Conservation (phyloP, 2,113 vertebrate genomes). For the Phocoena phocoena region DNA sequence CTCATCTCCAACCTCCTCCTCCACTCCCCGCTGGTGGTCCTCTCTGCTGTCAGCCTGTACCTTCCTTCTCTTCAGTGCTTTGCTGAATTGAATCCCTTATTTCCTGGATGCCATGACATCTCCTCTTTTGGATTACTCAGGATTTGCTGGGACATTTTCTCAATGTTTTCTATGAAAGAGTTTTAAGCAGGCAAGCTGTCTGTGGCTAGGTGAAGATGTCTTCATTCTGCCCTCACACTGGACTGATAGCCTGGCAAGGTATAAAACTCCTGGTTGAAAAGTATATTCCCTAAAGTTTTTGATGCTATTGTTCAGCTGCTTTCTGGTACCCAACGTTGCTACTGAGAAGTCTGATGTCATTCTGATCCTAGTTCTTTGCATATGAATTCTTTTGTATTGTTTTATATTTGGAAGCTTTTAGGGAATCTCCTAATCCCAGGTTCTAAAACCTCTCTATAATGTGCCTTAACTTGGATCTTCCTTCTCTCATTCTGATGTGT, state of each 20-base stretch:
- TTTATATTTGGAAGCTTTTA: background rate
- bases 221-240: background rate
- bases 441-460: background rate
- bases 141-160: background rate
- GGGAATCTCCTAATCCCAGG: background rate
- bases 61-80: background rate
- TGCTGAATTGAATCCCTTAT: background rate
- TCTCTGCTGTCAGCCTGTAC: background rate
- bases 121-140: background rate
- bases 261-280: background rate
- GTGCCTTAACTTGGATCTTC: background rate
- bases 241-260: background rate
- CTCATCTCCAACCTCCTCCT: background rate
- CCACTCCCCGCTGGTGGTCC: background rate
- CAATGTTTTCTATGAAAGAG: background rate
- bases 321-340: background rate
- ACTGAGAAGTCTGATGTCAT: background rate
- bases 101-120: background rate
- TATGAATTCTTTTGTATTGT: background rate
- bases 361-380: background rate
- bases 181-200: background rate
- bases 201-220: background rate
- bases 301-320: background rate
- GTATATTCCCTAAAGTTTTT: background rate
- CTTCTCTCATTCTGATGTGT: background rate